Evolutionary conservation across 2,888 invertebrate species (phyloP).

Genomic region (Limnephilus auricula): DNA sequence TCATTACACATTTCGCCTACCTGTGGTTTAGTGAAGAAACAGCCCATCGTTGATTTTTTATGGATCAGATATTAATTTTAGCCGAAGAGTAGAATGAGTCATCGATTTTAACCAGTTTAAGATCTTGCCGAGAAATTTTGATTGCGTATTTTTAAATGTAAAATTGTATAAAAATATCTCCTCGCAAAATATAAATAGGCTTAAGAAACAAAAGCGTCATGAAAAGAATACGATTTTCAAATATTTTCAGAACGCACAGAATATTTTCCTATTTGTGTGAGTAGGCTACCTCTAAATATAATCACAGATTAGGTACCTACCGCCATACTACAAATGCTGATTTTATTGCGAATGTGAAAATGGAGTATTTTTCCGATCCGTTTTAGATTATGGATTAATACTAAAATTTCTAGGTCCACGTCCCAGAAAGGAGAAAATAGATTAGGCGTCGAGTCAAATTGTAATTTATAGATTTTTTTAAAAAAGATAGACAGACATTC

Average conservation of each 20-base stretch:
- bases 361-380: too few species aligned
- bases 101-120: background rate
- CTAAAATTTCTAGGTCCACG: too few species aligned
- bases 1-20: background rate
- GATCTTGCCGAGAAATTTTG: background rate
- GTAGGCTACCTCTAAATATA: background rate
- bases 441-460: too few species aligned
- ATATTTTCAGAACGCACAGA: background rate
- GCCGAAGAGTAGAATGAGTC: background rate
- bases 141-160: background rate
- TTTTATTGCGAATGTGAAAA: too few species aligned
- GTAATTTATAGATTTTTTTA: too few species aligned
- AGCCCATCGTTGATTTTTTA: background rate
- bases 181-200: background rate
- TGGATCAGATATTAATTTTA: background rate
- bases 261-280: background rate
- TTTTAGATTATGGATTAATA: too few species aligned
- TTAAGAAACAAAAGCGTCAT: background rate
- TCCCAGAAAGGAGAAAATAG: too few species aligned
- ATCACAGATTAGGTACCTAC: background rate
- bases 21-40: background rate
- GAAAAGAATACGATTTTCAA: background rate
- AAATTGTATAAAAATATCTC: background rate
- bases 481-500: too few species aligned
- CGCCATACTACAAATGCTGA: background rate